phyloP scores from a whole-genome alignment of 2,797 vertebrate species.

The Ambastaia sidthimunki region DNA sequence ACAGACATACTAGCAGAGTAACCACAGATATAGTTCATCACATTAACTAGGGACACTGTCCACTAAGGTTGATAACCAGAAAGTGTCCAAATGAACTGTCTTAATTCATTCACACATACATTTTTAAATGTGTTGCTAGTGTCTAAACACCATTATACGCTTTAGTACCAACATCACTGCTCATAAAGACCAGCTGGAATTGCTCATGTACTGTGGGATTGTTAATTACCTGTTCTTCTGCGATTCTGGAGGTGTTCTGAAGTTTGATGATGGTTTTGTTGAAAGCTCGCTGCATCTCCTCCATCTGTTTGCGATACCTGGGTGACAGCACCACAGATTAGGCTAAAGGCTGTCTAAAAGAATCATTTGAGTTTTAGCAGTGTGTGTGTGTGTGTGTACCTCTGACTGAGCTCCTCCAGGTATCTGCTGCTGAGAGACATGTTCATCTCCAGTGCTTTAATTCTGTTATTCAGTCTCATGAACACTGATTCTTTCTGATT shows the following conservation, averaged over 20 bases:
- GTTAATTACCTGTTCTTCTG: slow-evolving; percentile 88
- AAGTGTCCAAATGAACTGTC: too few species aligned
- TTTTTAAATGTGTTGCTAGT: too few species aligned
- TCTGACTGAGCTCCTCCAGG: slow-evolving; percentile 97
- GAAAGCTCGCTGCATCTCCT: slow-evolving; percentile 99
- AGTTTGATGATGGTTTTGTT: slow-evolving; percentile 92
- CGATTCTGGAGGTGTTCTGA: slow-evolving; percentile 83
- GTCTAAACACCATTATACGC: too few species aligned
- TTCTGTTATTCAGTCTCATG: slow-evolving; percentile 98
- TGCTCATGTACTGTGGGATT: background rate
- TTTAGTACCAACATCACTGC: too few species aligned
- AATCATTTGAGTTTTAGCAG: background rate
- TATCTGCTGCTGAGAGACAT: slow-evolving; percentile 99
- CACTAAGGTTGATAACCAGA: too few species aligned
- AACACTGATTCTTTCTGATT: slow-evolving; percentile 98
- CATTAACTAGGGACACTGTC: too few species aligned
- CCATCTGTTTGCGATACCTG: slow-evolving; percentile 99
- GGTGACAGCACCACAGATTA: slow-evolving; percentile 44
- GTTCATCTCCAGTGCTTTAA: slow-evolving; percentile 98
- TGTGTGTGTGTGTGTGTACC: slow-evolving; percentile 67
- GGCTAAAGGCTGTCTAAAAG: background rate
- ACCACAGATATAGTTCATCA: too few species aligned
- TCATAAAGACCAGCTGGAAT: too few species aligned
- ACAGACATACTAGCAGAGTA: too few species aligned
- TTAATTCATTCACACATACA: too few species aligned